Base-by-base conservation (phyloP, 1,140 invertebrate genomes). In the Drosophila erecta region DNA sequence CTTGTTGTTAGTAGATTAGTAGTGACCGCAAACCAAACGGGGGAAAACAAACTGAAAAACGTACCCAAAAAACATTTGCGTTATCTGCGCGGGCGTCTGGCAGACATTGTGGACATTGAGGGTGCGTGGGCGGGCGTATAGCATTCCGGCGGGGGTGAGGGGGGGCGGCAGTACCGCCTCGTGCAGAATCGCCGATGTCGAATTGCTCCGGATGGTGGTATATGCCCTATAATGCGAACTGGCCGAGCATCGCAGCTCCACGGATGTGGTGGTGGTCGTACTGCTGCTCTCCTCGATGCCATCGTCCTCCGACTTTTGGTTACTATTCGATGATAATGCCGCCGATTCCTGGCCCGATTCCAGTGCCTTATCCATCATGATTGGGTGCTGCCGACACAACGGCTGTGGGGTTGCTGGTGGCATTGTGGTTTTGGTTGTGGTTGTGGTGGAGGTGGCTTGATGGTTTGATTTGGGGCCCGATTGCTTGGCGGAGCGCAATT, bases 61-160 rank as follows among this genome's bases (percentile, higher is more conserved):
- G 81, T 91, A 91, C 90, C 90, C 81, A 76, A 91, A 87, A 75
- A 91, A 91, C 50, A 91, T 53, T 79, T 91, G 85, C 49, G 90
- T 91, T 75, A 81, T 91, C 75, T 91, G 86, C 51, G 90, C 70
- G 47, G 90, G 90, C 66, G 90, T 90, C 79, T 91, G 86, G 55
- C 80, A 91, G 44, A 79, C 53, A 77, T 91, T 90, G 46, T 91
- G 90, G 10, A 91, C 90, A 53, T 91, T 91, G 43, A 91, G 72
- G 35, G 90, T 91, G 62, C 90, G 90, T 12, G 90, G 90, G 17
- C 90, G 90, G 62, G 86, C 71, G 33, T 77, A 89, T 2, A 84
- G 46, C 50, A 87, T 61, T 50, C 59, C 73, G 58, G 60, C 65
- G 33, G 66, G 35, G 10, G 64, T 70, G 37, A 85, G 56, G 12